Percentiles rank a stretch among this genome's conserved stretches.
Evolutionary conservation across 2,888 invertebrate species (phyloP).

Genomic region (Andricus curvator): DNA sequence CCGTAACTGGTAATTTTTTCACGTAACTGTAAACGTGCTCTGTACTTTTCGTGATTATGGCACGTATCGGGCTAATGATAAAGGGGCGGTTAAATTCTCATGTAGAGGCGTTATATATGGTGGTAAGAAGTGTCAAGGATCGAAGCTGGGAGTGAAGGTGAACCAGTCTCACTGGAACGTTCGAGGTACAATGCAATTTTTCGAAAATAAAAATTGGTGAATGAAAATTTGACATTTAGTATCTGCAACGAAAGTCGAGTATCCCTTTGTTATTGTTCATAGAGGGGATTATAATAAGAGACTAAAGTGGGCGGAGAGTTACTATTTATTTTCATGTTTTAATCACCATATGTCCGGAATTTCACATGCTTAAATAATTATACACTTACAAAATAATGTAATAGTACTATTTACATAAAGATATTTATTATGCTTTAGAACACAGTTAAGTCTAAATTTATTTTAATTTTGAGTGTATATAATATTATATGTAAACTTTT

Average conservation of each 20-base stretch:
- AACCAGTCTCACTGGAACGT: constrained; percentile 19
- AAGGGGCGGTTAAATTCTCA: constrained; percentile 17
- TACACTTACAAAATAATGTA: background rate
- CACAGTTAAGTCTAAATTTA: background rate
- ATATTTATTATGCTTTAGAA: background rate
- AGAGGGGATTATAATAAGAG: constrained; percentile 23
- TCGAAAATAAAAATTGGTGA: constrained; percentile 12
- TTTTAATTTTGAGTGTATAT: background rate
- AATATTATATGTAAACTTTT: background rate
- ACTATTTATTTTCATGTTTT: constrained; percentile 31
- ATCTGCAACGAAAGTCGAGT: constrained; percentile 2
- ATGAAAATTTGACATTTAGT: constrained; percentile 35
- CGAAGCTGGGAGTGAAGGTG: constrained; percentile 36
- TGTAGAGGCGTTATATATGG: constrained; percentile 14
- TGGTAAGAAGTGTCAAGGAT: constrained; percentile 38
- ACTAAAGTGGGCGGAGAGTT: constrained; percentile 22
- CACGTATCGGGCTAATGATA: constrained; percentile 27
- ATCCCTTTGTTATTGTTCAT: constrained; percentile 10
- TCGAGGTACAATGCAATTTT: constrained; percentile 6
- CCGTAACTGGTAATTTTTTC: constrained; percentile 8
- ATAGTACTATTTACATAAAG: background rate
- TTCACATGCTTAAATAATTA: constrained; percentile 33
- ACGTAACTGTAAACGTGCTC: constrained; percentile 13
- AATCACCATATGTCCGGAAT: constrained; percentile 7
- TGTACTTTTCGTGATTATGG: constrained; percentile 20